Base-by-base conservation (phyloP, 2,113 vertebrate genomes). In the Arvicanthis niloticus region DNA sequence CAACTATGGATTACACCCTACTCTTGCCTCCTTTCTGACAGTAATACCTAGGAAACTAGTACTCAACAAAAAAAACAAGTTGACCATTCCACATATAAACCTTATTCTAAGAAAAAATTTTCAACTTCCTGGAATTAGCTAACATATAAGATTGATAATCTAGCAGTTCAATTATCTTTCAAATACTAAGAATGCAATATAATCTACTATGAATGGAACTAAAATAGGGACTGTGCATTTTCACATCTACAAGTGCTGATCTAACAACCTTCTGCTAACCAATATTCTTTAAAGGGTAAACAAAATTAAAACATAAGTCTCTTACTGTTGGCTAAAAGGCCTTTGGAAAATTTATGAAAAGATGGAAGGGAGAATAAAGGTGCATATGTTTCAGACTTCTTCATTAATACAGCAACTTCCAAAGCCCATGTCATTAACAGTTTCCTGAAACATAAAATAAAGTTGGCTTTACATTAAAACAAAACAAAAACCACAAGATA, bases 331-430 rank as follows among this genome's bases (percentile, higher is more conserved):
- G 99, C 98, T 94, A 99, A 92, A 88, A 99, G 99, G 82, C 99
- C 99, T 98, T 99, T 99, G 98, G 99, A 99, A 98, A 99, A 99
- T 96, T 99, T 99, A 98, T 99, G 99, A 97, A 99, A 99, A 95
- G 99, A 99, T 77, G 99, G 99, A 48, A 99, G 98, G 45, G 99
- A 99, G 97, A 99, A 99, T 77, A 99, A 99, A 0, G 99, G 99
- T 91, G 99, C 98, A 2, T 99, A 99, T n/a, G 99, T 99, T 98
- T 99, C 99, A 0, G 99, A 99, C 96, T 99, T 99, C 98, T 99
- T 99, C 99, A 99, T 99, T 96, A 99, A 98, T 95, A 99, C 96
- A 96, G 99, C 99, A 88, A 99, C 99, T 98, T 99, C 99, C 98
- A 99, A 99, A 98, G 99, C 99, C 99, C 99, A 99, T 0, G 99